Conservation (phyloP, 2,113 vertebrate species). For the Engystomops pustulosus region DNA sequence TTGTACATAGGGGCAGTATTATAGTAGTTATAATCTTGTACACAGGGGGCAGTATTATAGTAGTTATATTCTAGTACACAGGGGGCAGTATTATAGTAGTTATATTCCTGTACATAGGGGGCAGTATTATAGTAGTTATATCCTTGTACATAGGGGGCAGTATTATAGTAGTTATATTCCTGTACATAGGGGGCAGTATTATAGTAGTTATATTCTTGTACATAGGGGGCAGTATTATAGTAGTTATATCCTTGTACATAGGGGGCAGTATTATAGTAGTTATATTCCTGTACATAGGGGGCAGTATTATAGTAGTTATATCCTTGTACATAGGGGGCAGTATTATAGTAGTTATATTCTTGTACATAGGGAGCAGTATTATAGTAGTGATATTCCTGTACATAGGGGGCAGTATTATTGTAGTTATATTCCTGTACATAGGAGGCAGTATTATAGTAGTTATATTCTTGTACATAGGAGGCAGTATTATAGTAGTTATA, state of each 20-base stretch:
- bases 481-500: constrained; percentile 18
- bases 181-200: not conserved
- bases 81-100: too few species aligned
- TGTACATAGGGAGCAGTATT: not conserved
- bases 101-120: too few species aligned
- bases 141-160: not conserved
- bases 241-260: constrained; percentile 15
- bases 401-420: not conserved
- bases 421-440: not conserved
- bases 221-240: not conserved
- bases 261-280: not conserved
- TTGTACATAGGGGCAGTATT: too few species aligned
- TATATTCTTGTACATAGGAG: not conserved
- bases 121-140: not conserved
- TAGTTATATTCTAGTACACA: too few species aligned
- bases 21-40: too few species aligned
- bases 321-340: not conserved
- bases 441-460: constrained; percentile 5
- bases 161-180: constrained; percentile 12
- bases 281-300: not conserved
- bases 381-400: constrained; percentile 8
- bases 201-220: constrained; percentile 4
- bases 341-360: constrained; percentile 3
- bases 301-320: not conserved
- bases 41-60: too few species aligned